Conservation (phyloP, 2,888 invertebrate genomes). For the Phortica magna region DNA sequence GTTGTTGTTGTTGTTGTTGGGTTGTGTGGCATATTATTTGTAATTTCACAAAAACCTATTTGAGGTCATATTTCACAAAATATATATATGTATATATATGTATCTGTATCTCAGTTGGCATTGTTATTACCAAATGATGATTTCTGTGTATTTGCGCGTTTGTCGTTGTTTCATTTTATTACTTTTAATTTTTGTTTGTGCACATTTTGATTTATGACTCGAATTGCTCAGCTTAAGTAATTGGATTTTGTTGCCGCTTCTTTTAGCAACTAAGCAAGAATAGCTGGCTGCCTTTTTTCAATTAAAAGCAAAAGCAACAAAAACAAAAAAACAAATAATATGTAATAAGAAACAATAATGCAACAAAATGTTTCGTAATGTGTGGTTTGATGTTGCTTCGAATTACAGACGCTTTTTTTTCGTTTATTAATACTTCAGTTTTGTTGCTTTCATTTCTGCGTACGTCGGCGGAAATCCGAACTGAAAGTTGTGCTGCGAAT, state of each 20-base stretch:
- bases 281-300: conserved; percentile 24
- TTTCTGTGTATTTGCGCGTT: not conserved
- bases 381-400: conserved; percentile 4
- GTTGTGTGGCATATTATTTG: conserved; percentile 13
- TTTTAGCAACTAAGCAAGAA: not conserved
- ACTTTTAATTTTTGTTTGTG: not conserved
- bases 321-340: not conserved
- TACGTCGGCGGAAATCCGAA: conserved; percentile 61
- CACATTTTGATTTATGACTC: conserved; percentile 23
- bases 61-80: conserved; percentile 21
- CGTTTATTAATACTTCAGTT: not conserved
- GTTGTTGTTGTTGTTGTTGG: not conserved
- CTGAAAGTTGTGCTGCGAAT: conserved; percentile 47
- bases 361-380: conserved; percentile 11
- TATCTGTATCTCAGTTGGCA: not conserved
- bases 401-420: conserved; percentile 15
- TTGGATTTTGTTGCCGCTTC: not conserved
- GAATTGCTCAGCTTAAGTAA: conserved; percentile 18
- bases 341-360: conserved; percentile 13
- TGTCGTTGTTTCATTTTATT: not conserved
- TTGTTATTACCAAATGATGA: not conserved
- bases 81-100: not conserved
- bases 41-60: conserved; percentile 26
- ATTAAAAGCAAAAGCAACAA: not conserved
- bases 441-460: conserved; percentile 46